These are phyloP conservation scores for Pristionchus entomophagus DNA, from an alignment of 2,888 invertebrate genomes.

Conservation along the genomic window DNA sequence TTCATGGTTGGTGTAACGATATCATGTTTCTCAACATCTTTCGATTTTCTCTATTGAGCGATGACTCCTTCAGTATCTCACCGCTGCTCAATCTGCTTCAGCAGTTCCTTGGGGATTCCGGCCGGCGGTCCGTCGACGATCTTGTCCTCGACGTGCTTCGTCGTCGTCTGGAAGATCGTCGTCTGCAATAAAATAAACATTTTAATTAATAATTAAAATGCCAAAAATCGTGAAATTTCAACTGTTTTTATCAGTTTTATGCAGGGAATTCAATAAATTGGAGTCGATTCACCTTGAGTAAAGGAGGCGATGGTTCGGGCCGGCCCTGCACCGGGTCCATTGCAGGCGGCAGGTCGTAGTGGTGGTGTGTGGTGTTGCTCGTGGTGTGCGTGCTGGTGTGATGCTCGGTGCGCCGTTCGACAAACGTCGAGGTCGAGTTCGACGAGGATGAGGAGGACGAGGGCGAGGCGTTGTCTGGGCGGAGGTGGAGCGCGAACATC, in stretches of 20 bases:
- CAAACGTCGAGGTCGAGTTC: slow-evolving; percentile 31
- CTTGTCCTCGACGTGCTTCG: slow-evolving; percentile 41
- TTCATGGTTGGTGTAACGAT: not conserved
- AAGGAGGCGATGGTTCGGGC: not conserved
- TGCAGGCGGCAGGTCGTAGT: slow-evolving; percentile 18
- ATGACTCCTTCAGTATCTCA: not conserved
- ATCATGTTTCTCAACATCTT: not conserved
- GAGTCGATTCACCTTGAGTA: slow-evolving; percentile 39
- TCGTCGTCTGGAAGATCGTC: slow-evolving; percentile 37
- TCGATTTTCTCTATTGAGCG: no score
- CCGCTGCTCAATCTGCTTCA: slow-evolving; percentile 40
- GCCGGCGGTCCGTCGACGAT: slow-evolving; percentile 8
- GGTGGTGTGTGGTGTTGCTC: slow-evolving; percentile 29
- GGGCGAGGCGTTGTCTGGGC: slow-evolving; percentile 39
- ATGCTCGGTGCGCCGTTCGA: slow-evolving; percentile 24
- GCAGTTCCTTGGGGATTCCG: slow-evolving; percentile 34
- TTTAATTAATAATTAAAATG: not conserved
- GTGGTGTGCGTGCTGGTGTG: not conserved
- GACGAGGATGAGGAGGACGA: slow-evolving; percentile 19
- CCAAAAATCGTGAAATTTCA: no score
- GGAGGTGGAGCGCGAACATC: slow-evolving; percentile 37
- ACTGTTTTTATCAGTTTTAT: no score
- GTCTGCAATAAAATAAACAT: not conserved
- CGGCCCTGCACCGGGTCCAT: slow-evolving; percentile 43
- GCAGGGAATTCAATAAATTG: no score